phyloP scores from a whole-genome alignment of 2,113 vertebrate species.

The Monarcha castaneiventris region DNA sequence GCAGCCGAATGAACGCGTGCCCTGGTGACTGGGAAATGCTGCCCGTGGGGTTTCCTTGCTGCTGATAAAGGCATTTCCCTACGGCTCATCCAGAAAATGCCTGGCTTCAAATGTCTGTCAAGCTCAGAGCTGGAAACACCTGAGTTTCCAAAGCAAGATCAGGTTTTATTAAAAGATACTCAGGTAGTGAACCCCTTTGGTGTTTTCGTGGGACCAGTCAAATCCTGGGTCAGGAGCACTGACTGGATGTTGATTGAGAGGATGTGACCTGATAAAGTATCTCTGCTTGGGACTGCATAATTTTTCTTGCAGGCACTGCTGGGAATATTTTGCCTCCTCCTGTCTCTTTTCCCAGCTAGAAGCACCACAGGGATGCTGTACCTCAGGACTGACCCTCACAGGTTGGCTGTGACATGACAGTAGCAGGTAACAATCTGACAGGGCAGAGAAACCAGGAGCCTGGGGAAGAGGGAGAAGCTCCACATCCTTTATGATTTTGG shows the following conservation, averaged over 20 bases:
- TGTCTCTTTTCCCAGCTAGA: not conserved
- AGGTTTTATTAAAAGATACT: not conserved
- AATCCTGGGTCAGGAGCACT: not conserved
- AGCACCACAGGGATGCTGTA: not conserved
- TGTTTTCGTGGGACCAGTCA: fast-evolving
- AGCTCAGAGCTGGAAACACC: not conserved
- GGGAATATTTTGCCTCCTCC: not conserved
- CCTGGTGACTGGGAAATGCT: not conserved
- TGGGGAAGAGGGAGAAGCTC: not conserved
- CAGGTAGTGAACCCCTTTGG: not conserved
- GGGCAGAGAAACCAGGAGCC: not conserved
- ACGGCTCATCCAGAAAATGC: not conserved
- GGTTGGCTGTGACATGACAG: not conserved
- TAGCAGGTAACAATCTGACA: not conserved
- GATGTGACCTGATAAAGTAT: not conserved
- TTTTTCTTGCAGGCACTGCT: not conserved
- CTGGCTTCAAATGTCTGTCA: not conserved
- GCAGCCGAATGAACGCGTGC: fast-evolving
- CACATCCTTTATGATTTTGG: not conserved
- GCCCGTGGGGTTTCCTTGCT: not conserved
- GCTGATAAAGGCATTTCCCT: not conserved
- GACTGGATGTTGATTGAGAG: not conserved
- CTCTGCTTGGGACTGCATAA: not conserved
- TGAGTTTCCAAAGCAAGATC: fast-evolving
- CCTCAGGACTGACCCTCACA: not conserved